Evolutionary conservation across 1,140 invertebrate species (phyloP).

Genomic region (Semibalanus balanoides): DNA sequence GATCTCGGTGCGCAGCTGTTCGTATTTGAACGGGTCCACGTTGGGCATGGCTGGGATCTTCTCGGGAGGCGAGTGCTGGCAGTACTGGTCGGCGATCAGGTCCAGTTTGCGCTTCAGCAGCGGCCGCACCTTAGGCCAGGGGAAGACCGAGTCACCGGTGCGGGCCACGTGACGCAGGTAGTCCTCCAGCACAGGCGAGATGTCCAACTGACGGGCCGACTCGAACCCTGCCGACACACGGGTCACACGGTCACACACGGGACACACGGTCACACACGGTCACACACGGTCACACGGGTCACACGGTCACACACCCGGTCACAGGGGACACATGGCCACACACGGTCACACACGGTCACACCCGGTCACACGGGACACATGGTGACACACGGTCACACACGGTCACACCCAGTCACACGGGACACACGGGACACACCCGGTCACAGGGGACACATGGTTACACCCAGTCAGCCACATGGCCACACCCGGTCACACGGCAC

Average conservation of each 20-base stretch:
- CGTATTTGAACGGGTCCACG: constrained; percentile 79
- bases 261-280: too few species aligned
- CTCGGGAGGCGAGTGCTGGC: constrained; percentile 56
- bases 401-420: neutral
- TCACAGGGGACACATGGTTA: neutral
- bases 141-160: constrained; percentile 85
- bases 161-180: constrained; percentile 80
- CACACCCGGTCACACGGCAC: too few species aligned
- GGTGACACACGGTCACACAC: too few species aligned
- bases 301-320: neutral
- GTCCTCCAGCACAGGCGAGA: constrained; percentile 50
- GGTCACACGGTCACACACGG: too few species aligned
- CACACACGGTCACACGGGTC: neutral
- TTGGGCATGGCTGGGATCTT: constrained; percentile 68
- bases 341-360: too few species aligned
- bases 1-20: constrained; percentile 68
- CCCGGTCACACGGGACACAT: too few species aligned
- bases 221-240: neutral
- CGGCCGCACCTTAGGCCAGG: constrained; percentile 73
- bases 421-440: neutral
- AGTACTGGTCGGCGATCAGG: constrained; percentile 70
- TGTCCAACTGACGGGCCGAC: neutral
- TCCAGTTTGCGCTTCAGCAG: constrained; percentile 73
- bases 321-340: neutral
- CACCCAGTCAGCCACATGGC: too few species aligned